Conservation (phyloP, 2,888 invertebrate genomes). For the Dinocampus coccinellae region DNA sequence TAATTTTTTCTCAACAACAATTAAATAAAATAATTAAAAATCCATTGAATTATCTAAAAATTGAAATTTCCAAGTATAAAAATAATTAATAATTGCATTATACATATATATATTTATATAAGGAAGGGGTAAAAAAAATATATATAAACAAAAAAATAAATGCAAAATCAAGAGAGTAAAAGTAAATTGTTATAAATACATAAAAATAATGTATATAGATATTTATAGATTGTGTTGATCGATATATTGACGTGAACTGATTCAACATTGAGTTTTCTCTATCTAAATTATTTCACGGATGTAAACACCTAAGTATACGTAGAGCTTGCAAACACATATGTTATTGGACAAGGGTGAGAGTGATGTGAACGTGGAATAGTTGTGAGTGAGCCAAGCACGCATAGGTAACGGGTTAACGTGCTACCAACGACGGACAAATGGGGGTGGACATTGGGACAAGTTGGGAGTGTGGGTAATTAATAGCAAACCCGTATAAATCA, state of each 20-base stretch:
- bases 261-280: conserved; percentile 39
- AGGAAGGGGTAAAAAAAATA: no score
- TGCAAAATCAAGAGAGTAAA: no score
- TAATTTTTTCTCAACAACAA: no score
- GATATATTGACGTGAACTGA: conserved; percentile 20
- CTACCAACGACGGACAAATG: conserved; percentile 28
- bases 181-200: no score
- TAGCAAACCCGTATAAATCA: conserved; percentile 69
- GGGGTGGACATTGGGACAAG: conserved; percentile 10
- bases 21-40: no score
- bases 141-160: no score
- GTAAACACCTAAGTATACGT: conserved; percentile 57
- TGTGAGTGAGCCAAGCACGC: conserved; percentile 25
- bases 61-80: no score
- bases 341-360: conserved; percentile 1
- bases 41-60: no score
- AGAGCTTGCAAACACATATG: conserved; percentile 50
- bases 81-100: no score
- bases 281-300: conserved; percentile 57
- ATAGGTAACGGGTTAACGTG: conserved; percentile 23
- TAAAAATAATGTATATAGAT: no score
- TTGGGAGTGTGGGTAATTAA: conserved; percentile 60
- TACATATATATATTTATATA: no score
- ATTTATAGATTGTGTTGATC: conserved; percentile 11
- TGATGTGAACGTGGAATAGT: no score